Evolutionary conservation across 2,888 invertebrate species (phyloP).

Genomic region (Eupsilia transversa): DNA sequence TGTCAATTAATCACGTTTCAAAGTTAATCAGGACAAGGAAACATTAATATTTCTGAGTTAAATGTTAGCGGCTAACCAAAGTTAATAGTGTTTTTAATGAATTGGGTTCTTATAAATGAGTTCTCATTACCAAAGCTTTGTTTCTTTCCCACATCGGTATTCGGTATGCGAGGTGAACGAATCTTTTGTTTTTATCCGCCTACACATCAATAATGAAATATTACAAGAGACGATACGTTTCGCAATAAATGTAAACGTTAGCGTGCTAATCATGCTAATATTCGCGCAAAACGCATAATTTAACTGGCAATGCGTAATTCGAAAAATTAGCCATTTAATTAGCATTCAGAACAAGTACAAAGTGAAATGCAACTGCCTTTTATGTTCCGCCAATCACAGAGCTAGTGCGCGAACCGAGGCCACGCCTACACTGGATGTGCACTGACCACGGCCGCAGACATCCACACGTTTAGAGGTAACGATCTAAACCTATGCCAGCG

Average conservation of each 20-base stretch:
- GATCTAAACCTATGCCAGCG: conserved; percentile 66
- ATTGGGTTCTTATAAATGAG: conserved; percentile 25
- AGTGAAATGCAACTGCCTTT: conserved; percentile 87
- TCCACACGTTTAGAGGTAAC: conserved; percentile 67
- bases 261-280: conserved; percentile 61
- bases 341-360: conserved; percentile 80
- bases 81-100: conserved; percentile 7
- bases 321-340: conserved; percentile 75
- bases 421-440: conserved; percentile 83
- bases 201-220: conserved; percentile 31
- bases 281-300: conserved; percentile 45
- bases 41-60: conserved; percentile 32
- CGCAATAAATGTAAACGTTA: conserved; percentile 50
- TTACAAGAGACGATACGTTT: conserved; percentile 36
- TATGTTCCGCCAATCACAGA: conserved; percentile 80
- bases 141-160: conserved; percentile 36
- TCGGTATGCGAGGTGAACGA: conserved; percentile 35
- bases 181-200: conserved; percentile 35
- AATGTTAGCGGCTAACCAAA: conserved; percentile 14
- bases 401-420: conserved; percentile 77
- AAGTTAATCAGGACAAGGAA: conserved; percentile 48
- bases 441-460: conserved; percentile 72
- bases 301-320: conserved; percentile 58
- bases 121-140: conserved; percentile 26
- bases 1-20: conserved; percentile 37